A percentile compares a stretch with the other conserved stretches of the same genome.
Evolutionary conservation across 2,797 vertebrate genomes (phyloP).

Genomic region (Cyprinodon diabolis): DNA sequence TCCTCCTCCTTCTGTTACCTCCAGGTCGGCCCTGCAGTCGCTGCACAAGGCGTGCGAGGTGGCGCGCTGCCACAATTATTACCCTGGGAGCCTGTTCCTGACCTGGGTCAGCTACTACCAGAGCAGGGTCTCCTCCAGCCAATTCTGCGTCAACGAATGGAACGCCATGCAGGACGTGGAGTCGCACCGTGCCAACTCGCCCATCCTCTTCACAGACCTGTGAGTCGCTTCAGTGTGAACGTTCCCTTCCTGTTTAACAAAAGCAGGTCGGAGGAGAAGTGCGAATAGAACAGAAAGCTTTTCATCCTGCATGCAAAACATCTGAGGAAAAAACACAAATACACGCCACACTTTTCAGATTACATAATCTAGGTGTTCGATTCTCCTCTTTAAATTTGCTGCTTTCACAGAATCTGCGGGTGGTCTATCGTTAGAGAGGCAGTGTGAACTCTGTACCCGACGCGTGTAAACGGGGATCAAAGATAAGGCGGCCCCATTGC

Average conservation of each 20-base stretch:
- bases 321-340: not conserved
- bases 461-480: not conserved
- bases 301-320: too few relatives aligned
- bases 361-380: not conserved
- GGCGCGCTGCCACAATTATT: conserved; percentile 95
- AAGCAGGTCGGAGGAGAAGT: too few relatives aligned
- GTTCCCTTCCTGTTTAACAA: not conserved
- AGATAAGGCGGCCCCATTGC: not conserved
- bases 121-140: conserved; percentile 93
- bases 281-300: too few relatives aligned
- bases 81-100: conserved; percentile 96
- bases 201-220: conserved; percentile 94
- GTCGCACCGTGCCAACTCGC: conserved; percentile 94
- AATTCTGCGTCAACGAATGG: conserved; percentile 96
- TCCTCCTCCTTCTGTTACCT: not conserved
- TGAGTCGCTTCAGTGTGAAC: conserved; percentile 76
- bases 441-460: not conserved
- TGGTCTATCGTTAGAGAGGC: not conserved
- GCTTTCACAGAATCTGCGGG: not conserved
- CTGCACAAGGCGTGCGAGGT: conserved; percentile 97
- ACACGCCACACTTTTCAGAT: not conserved
- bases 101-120: conserved; percentile 99
- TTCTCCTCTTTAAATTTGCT: not conserved
- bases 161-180: conserved; percentile 98
- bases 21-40: conserved; percentile 96